Conservation (phyloP, 2,797 vertebrate genomes). For the Brachyrhaphis roseni region DNA sequence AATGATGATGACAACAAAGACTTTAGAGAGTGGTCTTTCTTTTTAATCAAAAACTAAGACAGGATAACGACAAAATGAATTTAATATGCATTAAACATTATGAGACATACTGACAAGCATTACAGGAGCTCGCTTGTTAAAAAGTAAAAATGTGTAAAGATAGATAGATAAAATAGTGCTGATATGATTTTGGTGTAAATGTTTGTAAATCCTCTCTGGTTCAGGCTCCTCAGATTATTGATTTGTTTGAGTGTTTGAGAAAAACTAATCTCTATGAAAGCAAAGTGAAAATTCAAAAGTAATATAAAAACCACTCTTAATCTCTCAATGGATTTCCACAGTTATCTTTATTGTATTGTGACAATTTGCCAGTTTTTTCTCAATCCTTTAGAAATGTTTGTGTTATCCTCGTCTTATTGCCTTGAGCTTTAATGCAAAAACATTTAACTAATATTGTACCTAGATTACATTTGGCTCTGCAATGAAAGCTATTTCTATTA, state of each 20-base stretch:
- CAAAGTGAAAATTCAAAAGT: neutral
- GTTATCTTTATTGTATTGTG: neutral
- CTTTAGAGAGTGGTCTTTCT: neutral
- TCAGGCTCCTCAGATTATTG: neutral
- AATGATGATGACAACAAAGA: neutral
- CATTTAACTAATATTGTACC: neutral
- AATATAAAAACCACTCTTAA: neutral
- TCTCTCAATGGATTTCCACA: neutral
- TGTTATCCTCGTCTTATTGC: neutral
- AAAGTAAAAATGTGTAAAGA: neutral
- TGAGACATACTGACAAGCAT: neutral
- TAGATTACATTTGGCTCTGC: neutral
- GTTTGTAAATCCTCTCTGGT: neutral
- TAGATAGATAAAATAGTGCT: neutral
- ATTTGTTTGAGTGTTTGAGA: neutral
- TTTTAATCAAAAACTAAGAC: neutral
- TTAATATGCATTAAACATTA: neutral
- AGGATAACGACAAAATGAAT: neutral
- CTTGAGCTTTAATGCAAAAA: neutral
- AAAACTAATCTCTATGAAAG: neutral
- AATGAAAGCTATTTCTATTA: neutral
- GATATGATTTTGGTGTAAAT: neutral
- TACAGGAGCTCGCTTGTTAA: neutral
- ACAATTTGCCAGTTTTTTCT: neutral
- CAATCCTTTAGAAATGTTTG: neutral